Conservation (phyloP, 1,140 invertebrate genomes). For the Trichomalopsis sarcophagae region DNA sequence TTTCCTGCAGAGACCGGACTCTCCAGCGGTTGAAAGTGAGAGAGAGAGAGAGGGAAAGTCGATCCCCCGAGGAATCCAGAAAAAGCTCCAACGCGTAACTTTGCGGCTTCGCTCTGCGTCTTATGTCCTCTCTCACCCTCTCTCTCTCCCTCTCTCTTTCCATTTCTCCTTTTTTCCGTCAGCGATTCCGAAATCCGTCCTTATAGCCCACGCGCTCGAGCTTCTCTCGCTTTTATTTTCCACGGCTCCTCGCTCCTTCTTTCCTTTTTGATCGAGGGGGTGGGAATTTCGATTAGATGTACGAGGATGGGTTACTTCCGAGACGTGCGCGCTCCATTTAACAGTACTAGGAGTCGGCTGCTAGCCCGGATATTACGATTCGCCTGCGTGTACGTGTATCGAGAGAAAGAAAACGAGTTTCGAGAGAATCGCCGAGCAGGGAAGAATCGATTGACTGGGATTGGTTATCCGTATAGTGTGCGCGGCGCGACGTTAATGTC, state of each 20-base stretch:
- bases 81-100: constrained; percentile 55
- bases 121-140: constrained; percentile 22
- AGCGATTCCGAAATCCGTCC: constrained; percentile 39
- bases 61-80: constrained; percentile 43
- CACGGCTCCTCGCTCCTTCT: not conserved
- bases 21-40: not conserved
- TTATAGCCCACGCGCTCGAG: not conserved
- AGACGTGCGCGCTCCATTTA: constrained; percentile 11
- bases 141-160: not conserved
- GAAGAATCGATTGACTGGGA: not conserved
- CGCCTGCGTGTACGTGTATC: not conserved
- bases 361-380: not conserved
- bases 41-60: not conserved
- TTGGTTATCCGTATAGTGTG: too few relatives aligned
- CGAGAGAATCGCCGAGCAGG: not conserved
- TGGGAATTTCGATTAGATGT: constrained; percentile 30
- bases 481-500: not conserved
- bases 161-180: constrained; percentile 21
- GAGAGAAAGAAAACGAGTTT: not conserved
- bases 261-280: not conserved
- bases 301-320: not conserved
- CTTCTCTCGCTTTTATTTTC: not conserved
- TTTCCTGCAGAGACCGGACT: constrained; percentile 40
- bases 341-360: not conserved
- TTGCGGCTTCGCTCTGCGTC: constrained; percentile 43